These are phyloP conservation scores for Chelidonichthys spinosus DNA, from an alignment of 2,797 vertebrate genomes.

Conservation along the genomic window DNA sequence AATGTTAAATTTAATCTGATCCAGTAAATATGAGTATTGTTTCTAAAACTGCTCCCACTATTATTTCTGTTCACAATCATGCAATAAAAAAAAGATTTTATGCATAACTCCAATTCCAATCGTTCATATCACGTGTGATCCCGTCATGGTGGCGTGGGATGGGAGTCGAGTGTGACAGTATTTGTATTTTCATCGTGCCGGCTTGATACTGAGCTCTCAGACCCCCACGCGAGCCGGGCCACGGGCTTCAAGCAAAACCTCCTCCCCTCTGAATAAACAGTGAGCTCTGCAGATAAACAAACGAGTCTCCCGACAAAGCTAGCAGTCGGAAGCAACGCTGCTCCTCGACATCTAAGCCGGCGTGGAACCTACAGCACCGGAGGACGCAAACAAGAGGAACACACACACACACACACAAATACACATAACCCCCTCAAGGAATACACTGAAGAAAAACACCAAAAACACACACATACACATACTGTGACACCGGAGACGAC, in stretches of 20 bases:
- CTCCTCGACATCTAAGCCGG: slow-evolving; percentile 33
- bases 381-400: neutral
- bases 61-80: neutral
- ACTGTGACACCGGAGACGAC: slow-evolving; percentile 10
- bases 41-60: neutral
- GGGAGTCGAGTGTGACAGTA: slow-evolving; percentile 11
- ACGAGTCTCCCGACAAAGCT: slow-evolving; percentile 32
- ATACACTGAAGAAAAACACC: slow-evolving; percentile 4
- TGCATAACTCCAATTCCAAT: neutral
- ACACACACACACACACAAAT: neutral
- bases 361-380: slow-evolving; percentile 6
- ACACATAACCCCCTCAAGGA: slow-evolving; percentile 1
- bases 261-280: slow-evolving; percentile 64
- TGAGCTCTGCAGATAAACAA: slow-evolving; percentile 66
- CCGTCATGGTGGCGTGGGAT: slow-evolving; percentile 12
- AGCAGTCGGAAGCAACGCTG: slow-evolving; percentile 27
- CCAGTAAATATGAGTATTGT: no score
- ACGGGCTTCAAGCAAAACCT: slow-evolving; percentile 45
- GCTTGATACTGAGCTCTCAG: slow-evolving; percentile 32
- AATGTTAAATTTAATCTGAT: no score
- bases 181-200: slow-evolving; percentile 48
- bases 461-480: slow-evolving; percentile 17
- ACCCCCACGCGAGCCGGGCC: slow-evolving; percentile 30
- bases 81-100: neutral
- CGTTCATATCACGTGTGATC: slow-evolving; percentile 10